Evolutionary conservation across 2,888 invertebrate genomes (phyloP), one percentile per base, ranked within the genome.

Genomic region (Busseola fusca): DNA sequence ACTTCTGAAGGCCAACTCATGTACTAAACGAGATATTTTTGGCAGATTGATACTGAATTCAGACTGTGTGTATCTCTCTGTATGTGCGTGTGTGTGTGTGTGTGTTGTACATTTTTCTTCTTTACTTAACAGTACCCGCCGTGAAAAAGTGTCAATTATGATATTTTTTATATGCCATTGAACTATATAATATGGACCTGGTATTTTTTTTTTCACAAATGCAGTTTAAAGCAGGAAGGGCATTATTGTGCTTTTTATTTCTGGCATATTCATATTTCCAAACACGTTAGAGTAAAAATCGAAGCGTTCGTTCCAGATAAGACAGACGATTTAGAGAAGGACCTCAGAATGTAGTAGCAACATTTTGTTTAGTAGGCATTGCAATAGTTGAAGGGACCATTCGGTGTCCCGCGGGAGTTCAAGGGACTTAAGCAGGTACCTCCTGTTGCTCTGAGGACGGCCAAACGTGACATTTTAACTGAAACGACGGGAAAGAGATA

Each of bases 341-440:
- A 30, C 21, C 10, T 18, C 10, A 25, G 7, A 25, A 40, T 21
- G 16, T 10, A 40, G 45, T 6, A 6, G 14, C 27, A 25, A 40
- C 10, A n/a, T n/a, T 18, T 21, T 30, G 10, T 45, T 21, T 5
- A 10, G 18, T 40, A 25, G 3, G 18, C 1, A 52, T n/a, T 25
- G 25, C 18, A 25, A 50, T 37, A 62, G 27, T 27, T 37, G n/a
- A n/a, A 3, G 16, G 18, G 7, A 40, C 3, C 1, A 34, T 3
- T 48, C 12, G 21, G 21, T 64, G 45, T 48, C 70, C 16, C 45
- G 30, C 6, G 9, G 25, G 65, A 74, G 66, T 25, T 30, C 45
- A 25, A 3, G 6, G 25, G 37, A 21, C 54, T 25, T 7, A 16
- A 18, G 7, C 30, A 14, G 9, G 3, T 50, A n/a, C 48, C n/a